These are phyloP conservation scores for Pantherophis guttatus DNA, from an alignment of 2,113 vertebrate genomes.

Conservation along the genomic window DNA sequence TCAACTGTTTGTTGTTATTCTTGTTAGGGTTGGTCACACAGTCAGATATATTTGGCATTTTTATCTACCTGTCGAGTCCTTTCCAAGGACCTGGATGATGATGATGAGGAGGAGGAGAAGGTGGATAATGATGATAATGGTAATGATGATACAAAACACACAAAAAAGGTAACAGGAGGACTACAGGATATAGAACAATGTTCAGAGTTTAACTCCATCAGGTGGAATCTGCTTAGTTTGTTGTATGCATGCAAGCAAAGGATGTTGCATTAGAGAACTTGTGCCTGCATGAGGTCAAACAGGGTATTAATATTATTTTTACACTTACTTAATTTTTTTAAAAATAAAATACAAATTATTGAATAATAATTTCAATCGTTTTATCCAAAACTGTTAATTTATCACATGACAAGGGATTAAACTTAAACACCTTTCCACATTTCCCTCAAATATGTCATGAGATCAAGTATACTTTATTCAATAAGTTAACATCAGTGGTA, in stretches of 20 bases:
- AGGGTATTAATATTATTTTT: background rate
- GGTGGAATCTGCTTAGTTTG: background rate
- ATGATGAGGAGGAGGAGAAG: no score
- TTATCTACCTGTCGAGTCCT: background rate
- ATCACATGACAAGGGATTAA: background rate
- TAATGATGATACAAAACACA: background rate
- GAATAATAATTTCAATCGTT: background rate
- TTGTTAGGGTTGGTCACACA: background rate
- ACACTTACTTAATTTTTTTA: background rate
- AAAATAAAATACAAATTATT: background rate
- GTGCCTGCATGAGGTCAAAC: background rate
- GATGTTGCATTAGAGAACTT: background rate
- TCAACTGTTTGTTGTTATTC: background rate
- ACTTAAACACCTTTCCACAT: background rate
- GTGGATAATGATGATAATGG: no score
- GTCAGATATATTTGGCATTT: background rate
- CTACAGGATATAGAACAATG: background rate
- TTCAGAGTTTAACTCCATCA: background rate
- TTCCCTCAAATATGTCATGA: background rate
- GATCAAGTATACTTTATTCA: background rate
- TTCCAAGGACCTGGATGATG: background rate
- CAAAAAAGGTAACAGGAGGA: background rate
- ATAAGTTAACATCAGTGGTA: background rate
- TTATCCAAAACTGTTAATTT: background rate
- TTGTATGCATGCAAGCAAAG: background rate